A percentile compares a stretch with the other conserved stretches of the same genome.
These are phyloP conservation scores for Chymomyza costata DNA, from an alignment of 1,140 invertebrate genomes.

Conservation along the genomic window DNA sequence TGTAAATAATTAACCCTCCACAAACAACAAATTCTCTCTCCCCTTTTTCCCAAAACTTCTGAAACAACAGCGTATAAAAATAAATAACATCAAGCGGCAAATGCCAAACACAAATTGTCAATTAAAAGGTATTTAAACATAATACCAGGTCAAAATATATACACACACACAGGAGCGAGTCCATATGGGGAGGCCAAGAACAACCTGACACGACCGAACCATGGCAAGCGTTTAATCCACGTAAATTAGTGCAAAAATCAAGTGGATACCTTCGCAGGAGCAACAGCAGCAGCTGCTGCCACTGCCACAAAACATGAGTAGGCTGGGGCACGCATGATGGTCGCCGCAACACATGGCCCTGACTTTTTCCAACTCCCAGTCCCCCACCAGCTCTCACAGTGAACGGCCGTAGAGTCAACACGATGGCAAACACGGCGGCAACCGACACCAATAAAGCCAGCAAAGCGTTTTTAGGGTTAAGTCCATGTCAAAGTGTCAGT, in stretches of 20 bases:
- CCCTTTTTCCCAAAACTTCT: no score
- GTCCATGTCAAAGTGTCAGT: slow-evolving; percentile 75
- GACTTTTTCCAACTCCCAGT: background rate
- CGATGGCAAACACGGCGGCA: slow-evolving; percentile 26
- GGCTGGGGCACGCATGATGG: no score
- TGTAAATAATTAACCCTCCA: no score
- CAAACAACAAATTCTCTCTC: no score
- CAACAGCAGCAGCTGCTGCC: slow-evolving; percentile 1
- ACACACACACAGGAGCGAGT: background rate
- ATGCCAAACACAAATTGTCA: slow-evolving; percentile 66
- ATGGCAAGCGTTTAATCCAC: slow-evolving; percentile 58
- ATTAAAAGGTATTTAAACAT: slow-evolving; percentile 74
- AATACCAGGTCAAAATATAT: slow-evolving; percentile 56
- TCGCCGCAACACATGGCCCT: slow-evolving; percentile 6
- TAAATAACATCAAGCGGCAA: slow-evolving; percentile 58
- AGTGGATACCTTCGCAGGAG: slow-evolving; percentile 58
- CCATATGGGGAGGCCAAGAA: background rate
- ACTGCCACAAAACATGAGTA: slow-evolving; percentile 16
- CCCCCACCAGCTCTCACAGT: background rate
- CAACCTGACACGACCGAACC: background rate
- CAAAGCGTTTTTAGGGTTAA: slow-evolving; percentile 74
- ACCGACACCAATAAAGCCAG: slow-evolving; percentile 72
- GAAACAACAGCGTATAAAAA: no score
- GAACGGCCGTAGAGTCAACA: slow-evolving; percentile 23
- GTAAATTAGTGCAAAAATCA: slow-evolving; percentile 74